phyloP scores from a whole-genome alignment of 2,888 invertebrate species.

The Eurois occulta region DNA sequence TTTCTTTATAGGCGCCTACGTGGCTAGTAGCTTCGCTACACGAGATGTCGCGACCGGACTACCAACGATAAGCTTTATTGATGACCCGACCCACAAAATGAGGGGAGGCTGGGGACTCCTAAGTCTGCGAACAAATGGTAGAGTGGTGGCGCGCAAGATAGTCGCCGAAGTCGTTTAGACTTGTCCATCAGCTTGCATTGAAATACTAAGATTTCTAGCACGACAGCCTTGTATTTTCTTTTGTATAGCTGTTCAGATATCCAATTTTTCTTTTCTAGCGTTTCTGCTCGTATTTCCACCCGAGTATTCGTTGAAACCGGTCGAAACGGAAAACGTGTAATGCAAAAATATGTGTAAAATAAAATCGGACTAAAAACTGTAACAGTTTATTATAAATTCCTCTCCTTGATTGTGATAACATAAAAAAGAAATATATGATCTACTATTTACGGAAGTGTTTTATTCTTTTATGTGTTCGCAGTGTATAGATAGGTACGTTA shows the following conservation, averaged over 20 bases:
- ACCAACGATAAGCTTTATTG: conserved; percentile 71
- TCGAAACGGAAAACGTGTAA: conserved; percentile 13
- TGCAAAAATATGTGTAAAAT: conserved; percentile 12
- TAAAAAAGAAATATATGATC: conserved; percentile 34
- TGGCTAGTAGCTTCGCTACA: conserved; percentile 57
- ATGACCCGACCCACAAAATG: conserved; percentile 70
- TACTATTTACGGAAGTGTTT: conserved; percentile 32
- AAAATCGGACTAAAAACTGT: conserved; percentile 17
- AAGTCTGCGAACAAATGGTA: conserved; percentile 48
- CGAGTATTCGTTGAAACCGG: background rate
- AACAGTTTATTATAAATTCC: conserved; percentile 4
- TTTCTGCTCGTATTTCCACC: background rate
- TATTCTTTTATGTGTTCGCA: conserved; percentile 33
- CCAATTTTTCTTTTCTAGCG: conserved; percentile 1
- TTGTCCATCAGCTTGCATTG: conserved; percentile 54
- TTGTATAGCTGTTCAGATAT: conserved; percentile 10
- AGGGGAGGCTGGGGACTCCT: conserved; percentile 55
- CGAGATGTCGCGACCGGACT: conserved; percentile 67
- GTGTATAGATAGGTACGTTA: conserved; percentile 29
- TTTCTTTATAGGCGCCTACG: conserved; percentile 63
- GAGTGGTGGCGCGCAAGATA: conserved; percentile 50
- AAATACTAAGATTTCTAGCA: conserved; percentile 52
- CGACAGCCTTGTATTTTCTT: conserved; percentile 27
- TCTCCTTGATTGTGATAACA: conserved; percentile 11
- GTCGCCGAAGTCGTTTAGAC: conserved; percentile 50